phyloP scores from a whole-genome alignment of 2,888 invertebrate species.

The Drosophila nr. perissopoda region DNA sequence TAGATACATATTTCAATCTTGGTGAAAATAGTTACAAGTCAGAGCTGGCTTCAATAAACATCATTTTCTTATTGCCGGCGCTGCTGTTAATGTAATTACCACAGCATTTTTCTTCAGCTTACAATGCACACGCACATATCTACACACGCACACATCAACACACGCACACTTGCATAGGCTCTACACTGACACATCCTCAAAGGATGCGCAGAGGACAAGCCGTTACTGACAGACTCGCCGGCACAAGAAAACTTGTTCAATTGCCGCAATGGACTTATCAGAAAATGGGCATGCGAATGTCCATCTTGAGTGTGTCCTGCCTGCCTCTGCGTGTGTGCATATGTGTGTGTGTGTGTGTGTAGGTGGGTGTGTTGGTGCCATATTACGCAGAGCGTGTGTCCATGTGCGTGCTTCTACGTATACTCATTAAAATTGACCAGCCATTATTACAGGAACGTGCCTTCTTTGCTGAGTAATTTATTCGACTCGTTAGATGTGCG shows the following conservation, averaged over 20 bases:
- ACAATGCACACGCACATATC: constrained; percentile 23
- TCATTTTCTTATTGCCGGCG: constrained; percentile 53
- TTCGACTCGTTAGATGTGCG: constrained; percentile 51
- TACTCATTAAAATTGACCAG: constrained; percentile 80
- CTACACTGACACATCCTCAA: constrained; percentile 33
- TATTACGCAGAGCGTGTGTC: constrained; percentile 27
- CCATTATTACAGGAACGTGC: constrained; percentile 78
- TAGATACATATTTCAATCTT: constrained; percentile 74
- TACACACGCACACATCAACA: constrained; percentile 6
- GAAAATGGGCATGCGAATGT: constrained; percentile 12
- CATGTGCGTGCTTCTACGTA: constrained; percentile 64
- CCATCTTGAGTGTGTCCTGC: constrained; percentile 17
- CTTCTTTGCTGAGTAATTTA: constrained; percentile 68
- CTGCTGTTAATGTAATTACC: constrained; percentile 79
- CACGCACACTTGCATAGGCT: constrained; percentile 11
- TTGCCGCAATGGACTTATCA: constrained; percentile 61
- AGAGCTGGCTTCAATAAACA: constrained; percentile 65
- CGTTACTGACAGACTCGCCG: constrained; percentile 51
- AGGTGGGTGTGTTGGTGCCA: constrained; percentile 8
- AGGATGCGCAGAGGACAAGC: constrained; percentile 35
- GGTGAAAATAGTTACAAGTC: constrained; percentile 78
- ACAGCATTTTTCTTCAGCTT: constrained; percentile 68
- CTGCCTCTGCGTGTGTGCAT: constrained; percentile 4
- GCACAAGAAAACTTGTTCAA: constrained; percentile 56
- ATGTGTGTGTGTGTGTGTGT: constrained; percentile 4